Conservation (phyloP, 2,888 invertebrate genomes). For the Cheilosia soror region DNA sequence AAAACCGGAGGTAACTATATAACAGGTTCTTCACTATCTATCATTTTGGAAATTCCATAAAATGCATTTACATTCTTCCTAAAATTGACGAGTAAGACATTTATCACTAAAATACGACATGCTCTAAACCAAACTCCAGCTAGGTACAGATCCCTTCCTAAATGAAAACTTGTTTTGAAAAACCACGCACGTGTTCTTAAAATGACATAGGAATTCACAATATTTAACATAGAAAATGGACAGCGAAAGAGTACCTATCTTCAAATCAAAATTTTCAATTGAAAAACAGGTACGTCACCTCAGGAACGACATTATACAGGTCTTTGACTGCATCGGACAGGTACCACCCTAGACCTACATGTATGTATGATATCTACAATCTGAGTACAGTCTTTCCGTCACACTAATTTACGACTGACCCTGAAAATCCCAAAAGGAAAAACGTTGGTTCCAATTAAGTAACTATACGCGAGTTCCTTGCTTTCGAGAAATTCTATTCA, state of each 20-base stretch:
- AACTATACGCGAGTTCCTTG: conserved; percentile 27
- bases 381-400: conserved; percentile 18
- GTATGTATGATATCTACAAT: conserved; percentile 8
- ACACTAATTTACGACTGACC: conserved; percentile 59
- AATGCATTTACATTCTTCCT: conserved; percentile 38
- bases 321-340: conserved; percentile 34
- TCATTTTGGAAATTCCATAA: conserved; percentile 5
- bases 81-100: conserved; percentile 22
- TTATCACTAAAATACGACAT: conserved; percentile 35
- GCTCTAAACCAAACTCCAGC: conserved; percentile 1
- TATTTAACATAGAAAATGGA: conserved; percentile 55
- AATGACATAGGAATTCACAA: conserved; percentile 1
- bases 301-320: conserved; percentile 59
- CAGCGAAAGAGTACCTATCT: conserved; percentile 9
- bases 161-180: conserved; percentile 53
- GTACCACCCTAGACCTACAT: neutral
- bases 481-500: conserved; percentile 41
- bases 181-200: conserved; percentile 64
- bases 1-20: neutral
- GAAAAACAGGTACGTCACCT: conserved; percentile 68
- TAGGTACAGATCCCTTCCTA: conserved; percentile 17
- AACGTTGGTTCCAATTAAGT: conserved; percentile 52
- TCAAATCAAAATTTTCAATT: conserved; percentile 42
- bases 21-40: conserved; percentile 9
- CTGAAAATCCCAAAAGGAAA: conserved; percentile 51